These are phyloP conservation scores for Piezodorus guildinii DNA, from an alignment of 1,140 invertebrate genomes.

Conservation along the genomic window DNA sequence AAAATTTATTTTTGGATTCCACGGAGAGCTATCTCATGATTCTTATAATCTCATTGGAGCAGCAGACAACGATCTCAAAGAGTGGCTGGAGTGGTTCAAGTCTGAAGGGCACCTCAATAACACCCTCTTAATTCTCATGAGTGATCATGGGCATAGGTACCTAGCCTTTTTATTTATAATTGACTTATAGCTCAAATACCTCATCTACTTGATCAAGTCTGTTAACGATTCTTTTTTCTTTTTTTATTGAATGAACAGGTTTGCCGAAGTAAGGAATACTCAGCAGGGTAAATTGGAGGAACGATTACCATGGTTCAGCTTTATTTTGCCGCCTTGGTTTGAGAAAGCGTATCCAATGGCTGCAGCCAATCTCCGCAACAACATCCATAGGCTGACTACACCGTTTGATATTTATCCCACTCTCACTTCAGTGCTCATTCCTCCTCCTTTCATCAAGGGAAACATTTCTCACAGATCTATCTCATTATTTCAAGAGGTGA, in stretches of 20 bases:
- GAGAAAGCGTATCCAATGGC: conserved; percentile 40
- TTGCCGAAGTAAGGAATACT: conserved; percentile 67
- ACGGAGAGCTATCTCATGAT: conserved; percentile 81
- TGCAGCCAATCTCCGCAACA: conserved; percentile 52
- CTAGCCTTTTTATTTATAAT: no score
- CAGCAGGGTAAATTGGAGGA: conserved; percentile 84
- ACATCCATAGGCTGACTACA: conserved; percentile 55
- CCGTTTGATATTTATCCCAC: conserved; percentile 74
- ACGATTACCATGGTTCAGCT: conserved; percentile 70
- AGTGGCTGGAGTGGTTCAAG: conserved; percentile 49
- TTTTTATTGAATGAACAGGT: conserved; percentile 38
- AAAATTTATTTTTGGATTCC: conserved; percentile 77
- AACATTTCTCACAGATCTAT: conserved; percentile 47
- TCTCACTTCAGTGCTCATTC: conserved; percentile 48
- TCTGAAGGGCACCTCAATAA: conserved; percentile 54
- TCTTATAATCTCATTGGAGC: conserved; percentile 64
- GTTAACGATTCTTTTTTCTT: no score
- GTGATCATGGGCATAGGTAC: conserved; percentile 76
- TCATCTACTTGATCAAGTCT: no score
- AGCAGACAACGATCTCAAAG: conserved; percentile 58
- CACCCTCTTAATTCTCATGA: conserved; percentile 72
- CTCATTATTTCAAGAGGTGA: conserved; percentile 58
- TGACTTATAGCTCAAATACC: no score
- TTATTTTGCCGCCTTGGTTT: conserved; percentile 60
- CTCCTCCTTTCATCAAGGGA: conserved; percentile 36